Conservation (phyloP, 2,797 vertebrate species). For the Spinus olivaceus region DNA sequence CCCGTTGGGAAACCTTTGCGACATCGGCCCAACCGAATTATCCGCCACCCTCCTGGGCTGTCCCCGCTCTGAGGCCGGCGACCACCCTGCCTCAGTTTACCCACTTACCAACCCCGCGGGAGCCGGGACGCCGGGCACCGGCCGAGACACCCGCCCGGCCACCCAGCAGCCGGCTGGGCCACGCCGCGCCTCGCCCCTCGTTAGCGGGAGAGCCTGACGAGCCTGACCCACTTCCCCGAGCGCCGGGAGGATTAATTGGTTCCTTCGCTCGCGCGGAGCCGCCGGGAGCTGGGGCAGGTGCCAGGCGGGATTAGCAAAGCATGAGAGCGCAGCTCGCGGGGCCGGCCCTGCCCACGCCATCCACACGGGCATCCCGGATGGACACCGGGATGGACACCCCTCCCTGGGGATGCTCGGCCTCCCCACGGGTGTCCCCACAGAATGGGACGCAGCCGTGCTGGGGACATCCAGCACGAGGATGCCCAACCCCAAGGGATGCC, state of each 20-base stretch:
- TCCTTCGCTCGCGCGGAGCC: slow-evolving; percentile 24
- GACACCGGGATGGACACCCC: background rate
- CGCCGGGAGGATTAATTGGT: slow-evolving; percentile 47
- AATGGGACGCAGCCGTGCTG: fast-evolving
- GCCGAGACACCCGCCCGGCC: background rate
- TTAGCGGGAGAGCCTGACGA: slow-evolving; percentile 54
- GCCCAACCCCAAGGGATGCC: background rate
- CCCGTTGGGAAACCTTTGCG: slow-evolving; percentile 37
- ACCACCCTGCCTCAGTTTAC: background rate
- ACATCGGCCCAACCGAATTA: slow-evolving; percentile 23
- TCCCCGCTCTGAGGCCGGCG: background rate
- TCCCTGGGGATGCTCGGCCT: background rate
- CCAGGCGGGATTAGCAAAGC: slow-evolving; percentile 45
- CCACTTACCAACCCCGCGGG: background rate
- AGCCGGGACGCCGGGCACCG: background rate
- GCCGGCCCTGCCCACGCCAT: background rate
- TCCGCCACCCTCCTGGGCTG: background rate
- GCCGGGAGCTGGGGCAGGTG: slow-evolving; percentile 48
- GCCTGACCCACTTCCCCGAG: slow-evolving; percentile 56
- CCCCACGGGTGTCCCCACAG: fast-evolving
- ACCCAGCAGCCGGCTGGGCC: slow-evolving; percentile 23
- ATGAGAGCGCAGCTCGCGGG: slow-evolving; percentile 35
- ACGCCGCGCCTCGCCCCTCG: slow-evolving; percentile 30
- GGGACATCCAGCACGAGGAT: background rate
- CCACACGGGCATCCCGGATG: background rate